Evolutionary conservation across 2,888 invertebrate genomes (phyloP).

Genomic region (Ophion costatus): DNA sequence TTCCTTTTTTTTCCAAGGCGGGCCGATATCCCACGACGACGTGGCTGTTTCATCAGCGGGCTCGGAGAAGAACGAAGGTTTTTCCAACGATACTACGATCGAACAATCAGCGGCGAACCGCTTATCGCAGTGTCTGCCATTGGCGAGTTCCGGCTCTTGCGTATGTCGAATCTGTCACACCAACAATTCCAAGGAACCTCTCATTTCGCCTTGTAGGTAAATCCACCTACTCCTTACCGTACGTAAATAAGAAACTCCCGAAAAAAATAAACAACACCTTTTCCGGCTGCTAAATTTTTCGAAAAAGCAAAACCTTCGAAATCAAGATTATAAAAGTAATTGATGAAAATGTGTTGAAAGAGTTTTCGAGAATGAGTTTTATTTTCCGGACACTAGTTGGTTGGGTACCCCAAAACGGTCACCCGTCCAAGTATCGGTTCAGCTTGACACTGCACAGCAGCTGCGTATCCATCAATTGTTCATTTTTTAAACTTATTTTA

Average conservation of each 20-base stretch:
- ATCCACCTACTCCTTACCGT: slow-evolving; percentile 49
- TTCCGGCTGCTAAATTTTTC: too few species aligned
- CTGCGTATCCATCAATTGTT: too few species aligned
- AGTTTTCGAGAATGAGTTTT: too few species aligned
- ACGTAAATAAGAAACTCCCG: too few species aligned
- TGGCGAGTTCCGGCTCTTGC: slow-evolving; percentile 85
- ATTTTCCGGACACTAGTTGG: too few species aligned
- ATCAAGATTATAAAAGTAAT: background rate
- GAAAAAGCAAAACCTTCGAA: background rate
- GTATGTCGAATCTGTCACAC: slow-evolving; percentile 88
- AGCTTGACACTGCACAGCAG: too few species aligned
- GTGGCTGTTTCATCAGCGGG: slow-evolving; percentile 21
- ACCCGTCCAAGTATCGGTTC: too few species aligned
- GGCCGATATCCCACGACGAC: background rate
- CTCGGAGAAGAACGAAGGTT: slow-evolving; percentile 70
- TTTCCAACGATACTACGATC: slow-evolving; percentile 68
- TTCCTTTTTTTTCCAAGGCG: slow-evolving; percentile 21
- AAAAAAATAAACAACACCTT: too few species aligned
- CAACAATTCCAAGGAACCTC: slow-evolving; percentile 83
- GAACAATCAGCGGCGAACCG: slow-evolving; percentile 69
- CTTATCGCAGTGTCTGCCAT: slow-evolving; percentile 67
- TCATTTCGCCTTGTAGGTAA: slow-evolving; percentile 86
- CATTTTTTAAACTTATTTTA: background rate
- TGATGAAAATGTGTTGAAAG: too few species aligned
- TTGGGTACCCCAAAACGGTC: too few species aligned